phyloP scores from a whole-genome alignment of 1,140 invertebrate species.

The Magallana angulata region DNA sequence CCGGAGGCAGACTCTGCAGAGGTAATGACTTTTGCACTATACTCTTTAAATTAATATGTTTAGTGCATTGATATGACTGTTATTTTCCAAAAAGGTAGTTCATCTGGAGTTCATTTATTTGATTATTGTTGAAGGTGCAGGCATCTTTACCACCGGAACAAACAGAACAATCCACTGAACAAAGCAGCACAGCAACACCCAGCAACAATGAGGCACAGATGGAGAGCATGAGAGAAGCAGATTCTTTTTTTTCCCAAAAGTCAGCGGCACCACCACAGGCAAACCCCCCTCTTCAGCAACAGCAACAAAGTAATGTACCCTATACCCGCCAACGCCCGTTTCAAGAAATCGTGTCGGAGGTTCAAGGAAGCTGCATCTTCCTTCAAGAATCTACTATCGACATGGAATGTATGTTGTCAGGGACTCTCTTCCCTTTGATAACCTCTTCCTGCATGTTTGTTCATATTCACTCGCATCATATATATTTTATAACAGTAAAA shows the following conservation, averaged over 20 bases:
- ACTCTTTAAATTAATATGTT: too few species aligned
- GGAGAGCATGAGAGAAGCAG: constrained; percentile 56
- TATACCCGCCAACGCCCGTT: constrained; percentile 66
- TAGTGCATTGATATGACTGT: too few species aligned
- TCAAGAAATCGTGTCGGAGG: constrained; percentile 77
- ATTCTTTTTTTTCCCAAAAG: constrained; percentile 62
- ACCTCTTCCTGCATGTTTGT: background rate
- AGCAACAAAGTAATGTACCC: constrained; percentile 29
- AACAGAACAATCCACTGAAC: constrained; percentile 58
- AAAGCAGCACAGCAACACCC: constrained; percentile 41
- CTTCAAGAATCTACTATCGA: constrained; percentile 80
- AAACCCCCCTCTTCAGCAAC: constrained; percentile 39
- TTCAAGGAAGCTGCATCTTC: constrained; percentile 79
- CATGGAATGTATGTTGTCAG: constrained; percentile 67
- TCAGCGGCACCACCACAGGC: constrained; percentile 44
- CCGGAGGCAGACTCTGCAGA: constrained; percentile 62
- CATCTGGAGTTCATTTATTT: too few species aligned
- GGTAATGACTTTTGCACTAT: background rate
- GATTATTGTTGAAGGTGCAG: constrained; percentile 47
- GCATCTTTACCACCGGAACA: constrained; percentile 59
- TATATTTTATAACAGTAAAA: too few species aligned
- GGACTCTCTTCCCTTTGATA: background rate
- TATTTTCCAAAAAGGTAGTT: too few species aligned
- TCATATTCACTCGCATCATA: too few species aligned
- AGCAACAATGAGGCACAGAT: constrained; percentile 29